Evolutionary conservation across 2,113 vertebrate genomes (phyloP).

Genomic region (Tapirus terrestris): DNA sequence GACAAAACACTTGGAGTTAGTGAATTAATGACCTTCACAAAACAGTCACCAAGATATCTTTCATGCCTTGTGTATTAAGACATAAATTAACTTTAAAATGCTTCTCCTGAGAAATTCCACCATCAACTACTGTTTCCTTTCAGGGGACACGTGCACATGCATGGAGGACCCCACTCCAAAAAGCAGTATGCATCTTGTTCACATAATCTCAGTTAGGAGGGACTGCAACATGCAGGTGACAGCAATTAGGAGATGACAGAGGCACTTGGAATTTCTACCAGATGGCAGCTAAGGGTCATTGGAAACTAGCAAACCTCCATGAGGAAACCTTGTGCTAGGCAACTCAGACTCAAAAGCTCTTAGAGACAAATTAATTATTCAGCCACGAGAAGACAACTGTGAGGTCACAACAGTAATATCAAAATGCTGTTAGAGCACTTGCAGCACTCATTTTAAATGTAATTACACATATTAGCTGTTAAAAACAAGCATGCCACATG

Average conservation of each 20-base stretch:
- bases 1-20: conserved; percentile 42
- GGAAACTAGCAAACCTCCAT: conserved; percentile 84
- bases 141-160: fast-evolving
- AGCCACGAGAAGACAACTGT: conserved; percentile 76
- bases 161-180: not conserved
- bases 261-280: conserved; percentile 90
- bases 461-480: conserved; percentile 18
- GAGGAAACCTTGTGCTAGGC: conserved; percentile 77
- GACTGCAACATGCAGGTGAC: conserved; percentile 91
- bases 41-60: not conserved
- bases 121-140: not conserved
- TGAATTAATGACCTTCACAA: conserved; percentile 23
- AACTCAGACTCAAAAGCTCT: conserved; percentile 77
- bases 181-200: conserved; percentile 76
- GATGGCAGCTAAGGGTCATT: conserved; percentile 93
- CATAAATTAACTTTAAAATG: not conserved
- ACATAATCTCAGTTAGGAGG: conserved; percentile 84
- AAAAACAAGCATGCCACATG: not conserved
- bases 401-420: conserved; percentile 65
- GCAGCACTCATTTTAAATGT: conserved; percentile 41
- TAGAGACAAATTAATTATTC: conserved; percentile 78
- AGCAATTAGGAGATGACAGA: conserved; percentile 95
- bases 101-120: not conserved
- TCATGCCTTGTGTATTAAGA: not conserved
- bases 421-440: conserved; percentile 65